Base-by-base conservation (phyloP, 2,797 vertebrate genomes). In the Peromyscus melanophrys region DNA sequence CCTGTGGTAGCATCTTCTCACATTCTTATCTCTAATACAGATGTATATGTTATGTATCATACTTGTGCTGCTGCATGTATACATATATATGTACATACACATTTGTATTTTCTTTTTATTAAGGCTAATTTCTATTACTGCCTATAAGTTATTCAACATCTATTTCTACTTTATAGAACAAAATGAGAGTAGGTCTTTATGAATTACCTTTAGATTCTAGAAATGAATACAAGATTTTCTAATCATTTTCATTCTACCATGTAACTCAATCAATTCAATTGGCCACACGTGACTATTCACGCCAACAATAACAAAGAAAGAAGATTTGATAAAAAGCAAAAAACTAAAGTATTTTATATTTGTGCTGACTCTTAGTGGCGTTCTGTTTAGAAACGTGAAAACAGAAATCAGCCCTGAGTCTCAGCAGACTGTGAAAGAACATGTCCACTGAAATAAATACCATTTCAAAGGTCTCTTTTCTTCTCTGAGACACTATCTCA, bases 401-500 rank as follows among this genome's bases (percentile, higher is more conserved):
- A 95, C 59, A n/a, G 73, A 95, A 96, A 91, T 94, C 49, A 69
- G 89, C 6, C 12, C 82, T 92, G 29, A 88, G 69, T 86, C 69
- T 91, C 81, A 87, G 57, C 12, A 95, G 83, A 83, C 59, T 88
- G 76, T 63, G 67, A 96, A 78, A 96, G 92, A 97, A 90, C 90
- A 95, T 69, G 85, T 19, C n/a, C 46, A 89, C 0, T 96, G 89
- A 97, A 86, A 96, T 65, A 96, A 92, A 93, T 43, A 84, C 85
- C 90, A 85, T 86, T 94, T 94, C 97, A 95, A 98, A 97, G 61
- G 40, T 75, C 93, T 97, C 91, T 93, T 96, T 96, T 98, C 96
- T 98, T 97, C 81, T 94, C 97, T 65, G 94, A 98, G 97, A 98
- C 96, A 4, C 96, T 98, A 96, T 92, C 90, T 98, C 97, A 98